Conservation (phyloP, 2,797 vertebrate species). For the Diplodus sargus region DNA sequence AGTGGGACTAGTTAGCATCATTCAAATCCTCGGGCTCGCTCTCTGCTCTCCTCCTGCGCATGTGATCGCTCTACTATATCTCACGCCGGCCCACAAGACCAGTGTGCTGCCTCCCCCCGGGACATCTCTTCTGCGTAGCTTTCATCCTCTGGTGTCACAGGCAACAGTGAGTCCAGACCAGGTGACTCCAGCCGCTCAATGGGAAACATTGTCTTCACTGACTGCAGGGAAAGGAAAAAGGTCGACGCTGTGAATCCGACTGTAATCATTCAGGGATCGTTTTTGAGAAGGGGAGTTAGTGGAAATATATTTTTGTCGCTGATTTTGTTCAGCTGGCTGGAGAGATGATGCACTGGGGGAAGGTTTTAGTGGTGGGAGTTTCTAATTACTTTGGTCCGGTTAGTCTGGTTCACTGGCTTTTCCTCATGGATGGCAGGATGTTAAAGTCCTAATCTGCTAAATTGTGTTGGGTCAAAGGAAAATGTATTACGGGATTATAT, state of each 20-base stretch:
- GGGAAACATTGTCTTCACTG: constrained; percentile 52
- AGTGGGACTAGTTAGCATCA: not conserved
- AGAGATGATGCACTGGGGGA: constrained; percentile 15
- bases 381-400: constrained; percentile 55
- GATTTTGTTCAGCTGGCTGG: constrained; percentile 18
- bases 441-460: constrained; percentile 54
- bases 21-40: constrained; percentile 23
- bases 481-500: constrained; percentile 40
- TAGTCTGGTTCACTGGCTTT: constrained; percentile 55
- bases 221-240: constrained; percentile 42
- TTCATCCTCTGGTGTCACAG: constrained; percentile 53
- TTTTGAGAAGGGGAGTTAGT: constrained; percentile 6
- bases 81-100: constrained; percentile 70
- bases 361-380: constrained; percentile 35
- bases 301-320: constrained; percentile 12
- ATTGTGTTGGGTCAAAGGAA: constrained; percentile 43
- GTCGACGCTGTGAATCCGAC: not conserved
- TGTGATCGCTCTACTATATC: constrained; percentile 59
- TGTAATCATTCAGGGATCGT: not conserved
- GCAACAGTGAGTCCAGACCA: constrained; percentile 52
- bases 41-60: constrained; percentile 37
- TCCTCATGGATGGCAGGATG: constrained; percentile 44
- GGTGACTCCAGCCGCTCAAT: constrained; percentile 71
- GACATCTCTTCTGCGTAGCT: constrained; percentile 37
- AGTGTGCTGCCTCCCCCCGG: constrained; percentile 8